Evolutionary conservation across 2,797 vertebrate species (phyloP).

Genomic region (Neosalanx taihuensis): DNA sequence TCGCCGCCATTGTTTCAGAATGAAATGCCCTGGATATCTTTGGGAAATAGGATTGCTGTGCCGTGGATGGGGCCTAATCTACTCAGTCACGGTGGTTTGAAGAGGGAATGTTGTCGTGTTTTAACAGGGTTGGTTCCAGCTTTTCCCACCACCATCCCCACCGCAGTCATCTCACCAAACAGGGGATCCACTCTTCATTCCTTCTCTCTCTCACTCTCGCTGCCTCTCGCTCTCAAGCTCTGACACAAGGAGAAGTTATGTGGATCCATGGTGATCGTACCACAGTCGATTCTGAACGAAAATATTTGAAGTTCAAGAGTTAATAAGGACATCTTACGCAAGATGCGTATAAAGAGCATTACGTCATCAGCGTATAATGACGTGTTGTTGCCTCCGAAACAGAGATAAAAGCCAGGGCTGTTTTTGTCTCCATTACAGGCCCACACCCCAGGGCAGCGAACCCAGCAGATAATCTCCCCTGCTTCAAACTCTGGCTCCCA

Average conservation of each 20-base stretch:
- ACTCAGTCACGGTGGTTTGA: slow-evolving; percentile 79
- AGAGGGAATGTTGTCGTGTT: slow-evolving; percentile 72
- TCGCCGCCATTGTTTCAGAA: slow-evolving; percentile 69
- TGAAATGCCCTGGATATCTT: slow-evolving; percentile 73
- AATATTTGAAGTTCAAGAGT: slow-evolving; percentile 27
- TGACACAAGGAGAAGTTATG: slow-evolving; percentile 45
- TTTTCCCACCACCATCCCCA: slow-evolving; percentile 55
- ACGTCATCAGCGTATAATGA: slow-evolving; percentile 44
- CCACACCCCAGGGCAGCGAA: slow-evolving; percentile 55
- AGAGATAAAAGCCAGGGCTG: slow-evolving; percentile 61
- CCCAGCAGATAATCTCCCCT: slow-evolving; percentile 65
- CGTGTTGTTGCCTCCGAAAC: slow-evolving; percentile 50
- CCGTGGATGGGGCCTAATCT: slow-evolving; percentile 72
- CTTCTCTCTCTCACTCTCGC: slow-evolving; percentile 27
- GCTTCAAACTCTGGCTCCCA: slow-evolving; percentile 60
- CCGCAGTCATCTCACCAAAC: slow-evolving; percentile 56
- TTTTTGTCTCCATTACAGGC: slow-evolving; percentile 66
- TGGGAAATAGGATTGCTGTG: slow-evolving; percentile 74
- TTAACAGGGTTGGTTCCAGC: slow-evolving; percentile 73
- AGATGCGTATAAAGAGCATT: slow-evolving; percentile 30
- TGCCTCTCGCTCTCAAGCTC: slow-evolving; percentile 26
- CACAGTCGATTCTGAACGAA: slow-evolving; percentile 29
- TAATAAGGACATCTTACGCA: slow-evolving; percentile 45
- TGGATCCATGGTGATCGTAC: slow-evolving; percentile 55
- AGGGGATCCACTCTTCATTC: slow-evolving; percentile 46